Base-by-base conservation (phyloP, 2,888 invertebrate genomes). In the Agrochola macilenta region DNA sequence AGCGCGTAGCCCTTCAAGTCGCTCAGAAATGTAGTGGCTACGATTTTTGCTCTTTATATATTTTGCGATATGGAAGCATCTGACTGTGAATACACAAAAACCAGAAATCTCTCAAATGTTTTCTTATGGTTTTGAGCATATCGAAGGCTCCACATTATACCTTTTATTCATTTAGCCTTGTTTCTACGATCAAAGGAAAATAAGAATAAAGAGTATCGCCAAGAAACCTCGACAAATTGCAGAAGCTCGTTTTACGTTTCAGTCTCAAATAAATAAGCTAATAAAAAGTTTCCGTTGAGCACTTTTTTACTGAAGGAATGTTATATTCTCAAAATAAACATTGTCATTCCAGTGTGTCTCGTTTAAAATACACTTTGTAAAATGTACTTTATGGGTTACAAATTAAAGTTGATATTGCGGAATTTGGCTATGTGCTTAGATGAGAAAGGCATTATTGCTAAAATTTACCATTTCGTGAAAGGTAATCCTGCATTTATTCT, bases 221-320 rank as follows among this genome's bases (percentile, higher is more conserved):
- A 68, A 70, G 70, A 71, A 71, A 69, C 30, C 66, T 52, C 64
- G 65, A 77, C 74, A 82, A 85, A 85, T 78, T 82, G 73, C 74
- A 69, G 74, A 78, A 87, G 75, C 84, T 83, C 83, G 84, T 85
- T 79, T 64, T 66, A 66, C 76, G 83, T 85, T 82, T 84, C 79
- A 79, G 64, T 77, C 77, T 81, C 78, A 84, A 82, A 85, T 82
- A 87, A 88, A 87, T 87, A 87, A 87, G 83, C 82, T 76, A 87
- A 84, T 89, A 87, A 89, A 89, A 83, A 79, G 72, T 76, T 79
- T 75, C 54, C 66, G 70, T 70, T 74, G 83, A 82, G 82, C 76
- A 79, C 81, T 83, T 85, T 87, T 83, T 78, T 80, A 84, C 75
- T 70, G 78, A 80, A 74, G 74, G 58, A 78, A 81, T 73, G 74